phyloP scores from a whole-genome alignment of 1,140 invertebrate species.

The Calliopsis andreniformis region DNA sequence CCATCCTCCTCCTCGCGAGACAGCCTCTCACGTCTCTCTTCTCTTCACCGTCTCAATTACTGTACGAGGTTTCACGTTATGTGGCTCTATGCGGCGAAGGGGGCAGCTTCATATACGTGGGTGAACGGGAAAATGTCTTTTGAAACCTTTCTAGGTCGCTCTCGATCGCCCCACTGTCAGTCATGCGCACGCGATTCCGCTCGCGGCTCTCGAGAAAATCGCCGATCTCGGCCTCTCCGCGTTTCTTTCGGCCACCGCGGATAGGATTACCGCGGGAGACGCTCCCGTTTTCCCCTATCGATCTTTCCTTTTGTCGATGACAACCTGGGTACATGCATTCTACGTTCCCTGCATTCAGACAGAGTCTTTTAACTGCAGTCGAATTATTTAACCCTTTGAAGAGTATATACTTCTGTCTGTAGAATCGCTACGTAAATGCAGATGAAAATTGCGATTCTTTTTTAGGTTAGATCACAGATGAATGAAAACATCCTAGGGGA shows the following conservation, averaged over 20 bases:
- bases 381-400: too few relatives aligned
- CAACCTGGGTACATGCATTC: too few relatives aligned
- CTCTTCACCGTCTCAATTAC: conserved; percentile 70
- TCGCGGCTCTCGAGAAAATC: conserved; percentile 58
- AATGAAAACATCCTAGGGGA: too few relatives aligned
- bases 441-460: too few relatives aligned
- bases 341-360: too few relatives aligned
- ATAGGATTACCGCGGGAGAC: not conserved
- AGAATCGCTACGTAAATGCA: too few relatives aligned
- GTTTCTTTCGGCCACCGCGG: conserved; percentile 32
- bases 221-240: conserved; percentile 28
- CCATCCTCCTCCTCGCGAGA: conserved; percentile 25
- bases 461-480: too few relatives aligned
- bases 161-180: conserved; percentile 72
- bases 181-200: conserved; percentile 62
- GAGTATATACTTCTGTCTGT: too few relatives aligned
- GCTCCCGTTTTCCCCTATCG: not conserved
- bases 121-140: conserved; percentile 80
- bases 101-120: conserved; percentile 73
- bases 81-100: conserved; percentile 64
- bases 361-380: too few relatives aligned
- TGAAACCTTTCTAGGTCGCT: conserved; percentile 79
- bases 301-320: not conserved
- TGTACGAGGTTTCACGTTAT: conserved; percentile 69
- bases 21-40: conserved; percentile 16